These are phyloP conservation scores for Helicoverpa armigera DNA, from an alignment of 1,140 invertebrate species.

Conservation along the genomic window DNA sequence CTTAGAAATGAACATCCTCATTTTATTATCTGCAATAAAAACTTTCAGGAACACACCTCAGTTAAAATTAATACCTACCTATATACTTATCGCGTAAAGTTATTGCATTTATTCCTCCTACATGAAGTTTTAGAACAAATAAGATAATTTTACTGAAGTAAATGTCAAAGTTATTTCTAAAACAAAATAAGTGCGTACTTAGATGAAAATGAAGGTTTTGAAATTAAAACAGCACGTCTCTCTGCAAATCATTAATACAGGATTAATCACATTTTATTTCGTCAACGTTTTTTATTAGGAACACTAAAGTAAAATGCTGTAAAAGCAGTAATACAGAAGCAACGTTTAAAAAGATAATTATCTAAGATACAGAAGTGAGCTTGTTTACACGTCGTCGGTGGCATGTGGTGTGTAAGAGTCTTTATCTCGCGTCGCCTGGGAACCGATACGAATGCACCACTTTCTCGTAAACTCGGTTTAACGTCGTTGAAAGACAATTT, in stretches of 20 bases:
- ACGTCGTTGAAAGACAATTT: background rate
- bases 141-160: no score
- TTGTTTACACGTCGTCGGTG: conserved; percentile 45
- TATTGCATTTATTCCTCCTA: no score
- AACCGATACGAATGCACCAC: conserved; percentile 9
- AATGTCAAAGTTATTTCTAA: no score
- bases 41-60: no score
- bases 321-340: conserved; percentile 22
- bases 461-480: conserved; percentile 46
- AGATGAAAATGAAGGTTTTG: background rate
- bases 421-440: conserved; percentile 51
- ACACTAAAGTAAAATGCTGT: conserved; percentile 33
- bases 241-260: background rate
- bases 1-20: no score
- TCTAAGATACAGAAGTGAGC: conserved; percentile 35
- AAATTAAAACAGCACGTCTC: background rate
- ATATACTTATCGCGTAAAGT: no score
- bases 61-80: no score
- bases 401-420: conserved; percentile 56
- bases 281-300: conserved; percentile 27
- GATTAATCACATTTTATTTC: background rate
- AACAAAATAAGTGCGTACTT: no score
- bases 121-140: no score
- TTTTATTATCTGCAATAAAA: no score
- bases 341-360: conserved; percentile 48